Evolutionary conservation across 2,113 vertebrate species (phyloP).

Genomic region (Calypte anna): DNA sequence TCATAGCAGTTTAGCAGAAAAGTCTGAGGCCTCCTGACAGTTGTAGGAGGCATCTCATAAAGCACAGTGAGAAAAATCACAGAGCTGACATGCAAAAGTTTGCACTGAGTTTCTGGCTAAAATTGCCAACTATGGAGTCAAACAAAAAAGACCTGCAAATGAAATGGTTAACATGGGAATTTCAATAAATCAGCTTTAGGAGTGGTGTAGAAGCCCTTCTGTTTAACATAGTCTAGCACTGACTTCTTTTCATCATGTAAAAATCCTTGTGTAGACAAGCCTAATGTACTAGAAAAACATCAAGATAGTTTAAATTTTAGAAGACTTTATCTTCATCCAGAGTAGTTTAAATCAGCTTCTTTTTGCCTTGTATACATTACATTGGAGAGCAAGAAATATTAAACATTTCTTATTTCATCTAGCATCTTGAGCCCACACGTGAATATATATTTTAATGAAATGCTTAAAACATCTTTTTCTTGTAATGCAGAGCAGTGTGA

Average conservation of each 20-base stretch:
- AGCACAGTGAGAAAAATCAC: background rate
- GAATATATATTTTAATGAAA: background rate
- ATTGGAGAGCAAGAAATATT: background rate
- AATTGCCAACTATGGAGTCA: background rate
- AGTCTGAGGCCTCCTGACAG: constrained; percentile 36
- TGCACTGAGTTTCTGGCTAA: background rate
- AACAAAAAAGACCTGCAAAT: background rate
- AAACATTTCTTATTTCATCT: background rate
- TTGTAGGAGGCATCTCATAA: background rate
- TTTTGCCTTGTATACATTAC: background rate
- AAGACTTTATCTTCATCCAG: background rate
- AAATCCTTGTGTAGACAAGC: background rate
- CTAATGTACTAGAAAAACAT: background rate
- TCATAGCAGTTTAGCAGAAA: background rate
- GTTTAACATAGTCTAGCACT: background rate
- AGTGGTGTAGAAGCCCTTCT: background rate
- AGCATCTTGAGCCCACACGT: background rate
- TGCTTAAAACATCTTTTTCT: background rate
- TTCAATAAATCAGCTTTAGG: background rate
- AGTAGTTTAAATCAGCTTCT: background rate
- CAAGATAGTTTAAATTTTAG: background rate
- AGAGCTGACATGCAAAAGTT: background rate
- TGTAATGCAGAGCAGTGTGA: background rate
- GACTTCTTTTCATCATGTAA: background rate
- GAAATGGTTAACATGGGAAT: constrained; percentile 27